These are phyloP conservation scores for Kuschelorhynchus macadamiae DNA, from an alignment of 2,888 invertebrate species.

Conservation along the genomic window DNA sequence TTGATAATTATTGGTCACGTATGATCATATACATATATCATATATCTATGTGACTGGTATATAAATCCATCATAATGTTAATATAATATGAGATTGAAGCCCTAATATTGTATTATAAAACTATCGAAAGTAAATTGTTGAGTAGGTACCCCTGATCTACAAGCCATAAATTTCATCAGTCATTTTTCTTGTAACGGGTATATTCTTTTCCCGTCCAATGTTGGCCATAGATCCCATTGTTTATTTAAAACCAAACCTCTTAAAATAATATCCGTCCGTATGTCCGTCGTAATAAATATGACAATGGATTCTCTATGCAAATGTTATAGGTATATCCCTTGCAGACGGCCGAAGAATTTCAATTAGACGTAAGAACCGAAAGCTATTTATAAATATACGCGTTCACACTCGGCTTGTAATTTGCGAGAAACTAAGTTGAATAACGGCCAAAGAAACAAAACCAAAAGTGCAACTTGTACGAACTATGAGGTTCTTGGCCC, in stretches of 20 bases:
- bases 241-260: conserved; percentile 10
- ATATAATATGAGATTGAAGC: no score
- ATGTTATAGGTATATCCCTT: conserved; percentile 34
- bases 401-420: conserved; percentile 22
- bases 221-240: conserved; percentile 11
- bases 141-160: no score
- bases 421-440: conserved; percentile 16
- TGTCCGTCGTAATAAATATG: conserved; percentile 20
- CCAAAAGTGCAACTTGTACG: conserved; percentile 14
- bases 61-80: no score
- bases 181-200: no score
- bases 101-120: no score
- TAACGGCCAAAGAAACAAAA: conserved; percentile 29
- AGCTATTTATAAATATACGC: conserved; percentile 27
- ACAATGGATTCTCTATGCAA: conserved; percentile 46
- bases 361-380: conserved; percentile 33
- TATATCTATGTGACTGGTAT: no score
- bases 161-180: no score
- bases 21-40: no score
- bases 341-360: conserved; percentile 39
- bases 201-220: no score
- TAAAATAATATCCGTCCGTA: conserved; percentile 15
- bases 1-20: no score
- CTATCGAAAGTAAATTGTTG: no score
- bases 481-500: conserved; percentile 12